These are phyloP conservation scores for Parascotia fuliginaria DNA, from an alignment of 2,888 invertebrate species.

Conservation along the genomic window DNA sequence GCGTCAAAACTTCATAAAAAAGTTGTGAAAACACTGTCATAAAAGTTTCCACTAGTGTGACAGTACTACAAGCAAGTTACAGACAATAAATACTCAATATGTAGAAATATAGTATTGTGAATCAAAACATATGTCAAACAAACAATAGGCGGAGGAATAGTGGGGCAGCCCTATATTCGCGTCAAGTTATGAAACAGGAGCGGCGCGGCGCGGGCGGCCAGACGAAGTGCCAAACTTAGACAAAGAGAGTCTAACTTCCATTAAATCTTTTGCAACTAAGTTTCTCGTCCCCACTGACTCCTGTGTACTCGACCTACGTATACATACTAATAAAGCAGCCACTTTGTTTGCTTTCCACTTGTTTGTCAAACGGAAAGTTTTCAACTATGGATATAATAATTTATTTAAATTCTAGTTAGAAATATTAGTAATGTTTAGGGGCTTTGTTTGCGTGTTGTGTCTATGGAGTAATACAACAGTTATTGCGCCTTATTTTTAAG, in stretches of 20 bases:
- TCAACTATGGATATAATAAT: background rate
- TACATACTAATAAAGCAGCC: slow-evolving; percentile 29
- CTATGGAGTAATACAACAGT: no score
- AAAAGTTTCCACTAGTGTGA: no score
- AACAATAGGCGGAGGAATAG: slow-evolving; percentile 19
- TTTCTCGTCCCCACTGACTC: slow-evolving; percentile 70
- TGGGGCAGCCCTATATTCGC: slow-evolving; percentile 58
- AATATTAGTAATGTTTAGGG: no score
- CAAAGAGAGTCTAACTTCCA: slow-evolving; percentile 83
- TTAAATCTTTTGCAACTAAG: slow-evolving; percentile 84
- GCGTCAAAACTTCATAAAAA: no score
- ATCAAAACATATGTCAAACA: slow-evolving; percentile 6
- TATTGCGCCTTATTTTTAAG: no score
- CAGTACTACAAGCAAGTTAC: background rate
- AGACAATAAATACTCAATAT: slow-evolving; percentile 1
- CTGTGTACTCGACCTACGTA: slow-evolving; percentile 46
- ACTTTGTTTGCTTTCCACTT: slow-evolving; percentile 36
- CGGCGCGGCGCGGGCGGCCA: slow-evolving; percentile 59
- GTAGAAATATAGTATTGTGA: background rate
- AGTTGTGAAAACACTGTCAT: background rate
- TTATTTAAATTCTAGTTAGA: no score
- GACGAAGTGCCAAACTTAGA: slow-evolving; percentile 79
- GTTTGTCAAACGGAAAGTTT: background rate
- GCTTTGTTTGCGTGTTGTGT: no score
- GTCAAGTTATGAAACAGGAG: slow-evolving; percentile 72